Evolutionary conservation across 1,140 invertebrate species (phyloP), one percentile per base, ranked within the genome.

Genomic region (Geopemphigus sp.): DNA sequence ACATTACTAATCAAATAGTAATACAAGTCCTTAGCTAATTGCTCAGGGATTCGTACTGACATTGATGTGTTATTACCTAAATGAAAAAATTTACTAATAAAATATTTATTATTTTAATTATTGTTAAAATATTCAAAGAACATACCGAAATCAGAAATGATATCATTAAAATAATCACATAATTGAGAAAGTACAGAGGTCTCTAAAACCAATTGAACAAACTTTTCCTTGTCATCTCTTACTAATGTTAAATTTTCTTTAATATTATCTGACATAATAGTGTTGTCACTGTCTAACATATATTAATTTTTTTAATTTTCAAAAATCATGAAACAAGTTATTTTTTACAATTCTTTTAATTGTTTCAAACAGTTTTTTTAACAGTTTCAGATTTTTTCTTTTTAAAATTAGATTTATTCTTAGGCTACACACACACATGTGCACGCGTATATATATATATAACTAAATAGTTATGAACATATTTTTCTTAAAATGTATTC

Each of bases 271-370:
- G n/a, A n/a, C n/a, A n/a, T n/a, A n/a, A n/a, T n/a, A n/a, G n/a
- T n/a, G n/a, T n/a, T n/a, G n/a, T n/a, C n/a, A n/a, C n/a, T n/a
- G n/a, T n/a, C n/a, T n/a, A n/a, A n/a, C n/a, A n/a, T n/a, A n/a
- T n/a, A n/a, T n/a, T 59, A 17, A 45, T 53, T 57, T 45, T 81
- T 57, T 72, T 64, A 81, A 82, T 14, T 81, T 80, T 24, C 57
- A 76, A 26, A 59, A 80, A 29, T 80, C 68, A 53, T n/a, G n/a
- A n/a, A n/a, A n/a, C n/a, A n/a, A n/a, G n/a, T n/a, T n/a, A n/a
- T n/a, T n/a, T n/a, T n/a, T n/a, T n/a, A n/a, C n/a, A n/a, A 57
- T 12, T 72, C 39, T n/a, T 56, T 29, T 6, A 19, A 39, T 24
- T n/a, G n/a, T n/a, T n/a, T n/a, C n/a, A n/a, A n/a, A n/a, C n/a